These are phyloP conservation scores for Prietella phreatophila DNA, from an alignment of 2,113 vertebrate genomes.

Conservation along the genomic window DNA sequence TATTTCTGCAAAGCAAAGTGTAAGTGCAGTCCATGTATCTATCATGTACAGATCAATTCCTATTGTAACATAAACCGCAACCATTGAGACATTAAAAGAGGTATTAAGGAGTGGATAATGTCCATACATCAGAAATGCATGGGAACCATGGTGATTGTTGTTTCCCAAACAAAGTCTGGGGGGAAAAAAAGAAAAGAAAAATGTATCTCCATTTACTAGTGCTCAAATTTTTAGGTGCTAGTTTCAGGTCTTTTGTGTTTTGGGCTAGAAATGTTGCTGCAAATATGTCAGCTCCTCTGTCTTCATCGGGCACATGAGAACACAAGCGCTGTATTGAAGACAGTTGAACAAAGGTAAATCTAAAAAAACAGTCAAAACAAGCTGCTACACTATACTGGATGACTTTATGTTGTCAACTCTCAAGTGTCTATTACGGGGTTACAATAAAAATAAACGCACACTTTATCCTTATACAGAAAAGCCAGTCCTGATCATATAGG, in stretches of 20 bases:
- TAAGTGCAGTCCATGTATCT: neutral
- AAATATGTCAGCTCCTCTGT: neutral
- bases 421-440: neutral
- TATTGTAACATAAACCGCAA: neutral
- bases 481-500: neutral
- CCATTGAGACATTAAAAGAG: neutral
- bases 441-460: neutral
- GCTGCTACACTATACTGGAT: neutral
- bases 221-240: neutral
- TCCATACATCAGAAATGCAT: neutral
- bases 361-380: neutral
- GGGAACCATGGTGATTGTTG: neutral
- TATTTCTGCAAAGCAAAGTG: neutral
- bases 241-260: neutral
- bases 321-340: neutral
- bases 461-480: neutral
- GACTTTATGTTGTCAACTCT: neutral
- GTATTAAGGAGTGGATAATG: neutral
- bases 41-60: neutral
- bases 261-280: neutral
- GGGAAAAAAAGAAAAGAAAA: neutral
- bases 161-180: neutral
- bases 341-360: neutral
- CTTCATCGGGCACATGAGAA: neutral
- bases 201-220: too few relatives aligned